These are phyloP conservation scores for Stomatorhinus ivindoensis DNA, from an alignment of 2,113 vertebrate genomes.

Conservation along the genomic window DNA sequence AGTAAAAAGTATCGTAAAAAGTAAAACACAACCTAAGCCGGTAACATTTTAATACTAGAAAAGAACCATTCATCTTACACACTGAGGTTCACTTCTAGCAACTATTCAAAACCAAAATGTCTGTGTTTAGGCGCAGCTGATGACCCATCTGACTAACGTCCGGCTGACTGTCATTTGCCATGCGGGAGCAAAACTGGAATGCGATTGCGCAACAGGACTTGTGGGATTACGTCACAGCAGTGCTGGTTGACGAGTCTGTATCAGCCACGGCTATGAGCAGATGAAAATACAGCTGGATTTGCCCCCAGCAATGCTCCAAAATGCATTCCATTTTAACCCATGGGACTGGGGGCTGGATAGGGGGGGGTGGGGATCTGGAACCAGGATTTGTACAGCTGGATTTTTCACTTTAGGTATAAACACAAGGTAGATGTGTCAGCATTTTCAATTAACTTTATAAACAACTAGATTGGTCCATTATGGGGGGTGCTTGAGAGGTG, in stretches of 20 bases:
- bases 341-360: neutral
- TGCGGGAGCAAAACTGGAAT: neutral
- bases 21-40: neutral
- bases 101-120: neutral
- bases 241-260: neutral
- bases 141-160: neutral
- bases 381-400: neutral
- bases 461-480: neutral
- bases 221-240: neutral
- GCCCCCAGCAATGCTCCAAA: neutral
- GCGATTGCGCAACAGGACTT: neutral
- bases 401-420: neutral
- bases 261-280: no score
- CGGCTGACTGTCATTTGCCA: neutral
- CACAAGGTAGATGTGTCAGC: neutral
- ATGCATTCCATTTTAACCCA: neutral
- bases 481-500: neutral
- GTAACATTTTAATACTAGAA: neutral
- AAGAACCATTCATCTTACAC: neutral
- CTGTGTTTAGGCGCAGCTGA: neutral
- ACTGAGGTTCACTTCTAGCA: neutral
- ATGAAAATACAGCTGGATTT: neutral
- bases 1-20: neutral
- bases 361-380: neutral
- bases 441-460: constrained; percentile 7